These are phyloP conservation scores for Lycodopsis pacificus DNA, from an alignment of 2,797 vertebrate genomes.

Conservation along the genomic window DNA sequence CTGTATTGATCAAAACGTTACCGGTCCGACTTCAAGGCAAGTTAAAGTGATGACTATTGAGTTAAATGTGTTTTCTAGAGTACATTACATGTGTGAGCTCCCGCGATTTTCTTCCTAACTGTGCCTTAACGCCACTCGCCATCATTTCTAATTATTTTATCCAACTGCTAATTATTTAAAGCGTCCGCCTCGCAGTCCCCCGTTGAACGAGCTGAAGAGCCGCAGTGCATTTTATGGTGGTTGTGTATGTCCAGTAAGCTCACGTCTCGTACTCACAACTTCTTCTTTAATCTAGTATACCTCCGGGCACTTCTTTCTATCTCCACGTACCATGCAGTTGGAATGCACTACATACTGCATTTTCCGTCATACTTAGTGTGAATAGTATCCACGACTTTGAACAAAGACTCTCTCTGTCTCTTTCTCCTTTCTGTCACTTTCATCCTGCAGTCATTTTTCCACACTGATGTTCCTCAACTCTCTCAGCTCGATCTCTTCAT, in stretches of 20 bases:
- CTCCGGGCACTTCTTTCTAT: background rate
- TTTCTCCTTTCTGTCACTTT: constrained; percentile 35
- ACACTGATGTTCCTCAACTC: constrained; percentile 24
- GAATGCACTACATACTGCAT: background rate
- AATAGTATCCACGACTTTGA: background rate
- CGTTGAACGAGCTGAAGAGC: background rate
- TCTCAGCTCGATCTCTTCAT: constrained; percentile 22
- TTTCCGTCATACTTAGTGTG: background rate
- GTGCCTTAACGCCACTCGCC: background rate
- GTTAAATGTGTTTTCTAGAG: background rate
- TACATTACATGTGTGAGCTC: background rate
- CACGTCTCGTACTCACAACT: background rate
- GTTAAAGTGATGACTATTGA: background rate
- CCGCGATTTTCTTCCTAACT: background rate
- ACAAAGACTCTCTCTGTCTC: constrained; percentile 15
- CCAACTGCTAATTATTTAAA: background rate
- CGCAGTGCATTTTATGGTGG: background rate
- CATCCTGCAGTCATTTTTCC: constrained; percentile 46
- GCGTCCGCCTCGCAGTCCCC: background rate
- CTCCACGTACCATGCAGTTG: background rate
- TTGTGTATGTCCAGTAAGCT: background rate
- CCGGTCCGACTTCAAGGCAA: background rate
- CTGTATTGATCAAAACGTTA: background rate
- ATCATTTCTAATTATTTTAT: background rate
- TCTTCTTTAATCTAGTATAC: background rate